Percentiles rank a stretch among this genome's conserved stretches.
Evolutionary conservation across 2,888 invertebrate species (phyloP).

Genomic region (Azorinus chamasolen): DNA sequence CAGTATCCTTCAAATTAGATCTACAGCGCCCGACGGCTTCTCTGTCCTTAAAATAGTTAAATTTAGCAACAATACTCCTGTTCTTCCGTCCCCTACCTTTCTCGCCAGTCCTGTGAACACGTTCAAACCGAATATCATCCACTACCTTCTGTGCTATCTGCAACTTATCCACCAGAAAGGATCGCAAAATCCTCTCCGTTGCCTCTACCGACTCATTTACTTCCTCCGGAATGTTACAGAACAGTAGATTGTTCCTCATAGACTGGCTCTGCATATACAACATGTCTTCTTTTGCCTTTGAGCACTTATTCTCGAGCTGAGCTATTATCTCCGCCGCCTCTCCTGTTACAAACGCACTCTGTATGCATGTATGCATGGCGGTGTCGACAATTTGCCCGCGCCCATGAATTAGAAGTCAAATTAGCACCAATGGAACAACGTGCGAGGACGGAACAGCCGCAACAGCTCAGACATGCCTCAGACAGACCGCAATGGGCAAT

Average conservation of each 20-base stretch:
- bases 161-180: constrained; percentile 9
- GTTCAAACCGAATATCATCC: constrained; percentile 22
- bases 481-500: no score
- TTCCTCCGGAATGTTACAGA: constrained; percentile 19
- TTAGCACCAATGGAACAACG: no score
- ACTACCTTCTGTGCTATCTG: constrained; percentile 7
- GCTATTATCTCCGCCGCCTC: constrained; percentile 2
- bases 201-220: constrained; percentile 11
- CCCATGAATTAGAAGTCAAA: no score
- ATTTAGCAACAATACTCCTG: constrained; percentile 42
- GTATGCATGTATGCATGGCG: no score
- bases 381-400: background rate
- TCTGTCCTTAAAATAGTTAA: constrained; percentile 32
- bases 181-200: constrained; percentile 5
- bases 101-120: constrained; percentile 23
- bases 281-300: constrained; percentile 10
- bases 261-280: constrained; percentile 28
- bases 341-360: constrained; percentile 2
- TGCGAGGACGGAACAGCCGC: no score
- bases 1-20: constrained; percentile 7
- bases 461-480: no score
- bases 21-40: constrained; percentile 36
- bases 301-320: constrained; percentile 12
- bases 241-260: constrained; percentile 34
- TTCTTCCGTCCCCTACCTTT: background rate